Evolutionary conservation across 2,797 vertebrate genomes (phyloP).

Genomic region (Loriculus beryllinus): DNA sequence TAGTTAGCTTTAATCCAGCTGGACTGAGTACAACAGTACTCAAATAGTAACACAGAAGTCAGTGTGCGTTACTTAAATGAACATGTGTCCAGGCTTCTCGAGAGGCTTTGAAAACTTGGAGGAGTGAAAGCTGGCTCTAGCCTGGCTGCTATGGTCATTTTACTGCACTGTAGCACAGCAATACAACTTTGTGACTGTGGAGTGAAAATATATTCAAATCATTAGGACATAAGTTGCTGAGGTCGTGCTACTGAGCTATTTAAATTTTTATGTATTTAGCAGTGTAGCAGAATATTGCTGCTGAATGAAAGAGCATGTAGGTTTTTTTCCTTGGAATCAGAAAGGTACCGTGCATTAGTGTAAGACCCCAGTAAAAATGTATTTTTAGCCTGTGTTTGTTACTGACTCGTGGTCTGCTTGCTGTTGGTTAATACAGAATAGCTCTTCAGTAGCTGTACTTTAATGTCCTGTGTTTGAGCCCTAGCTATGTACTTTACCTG

Average conservation of each 20-base stretch:
- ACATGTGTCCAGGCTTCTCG: neutral
- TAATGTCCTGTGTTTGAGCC: neutral
- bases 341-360: neutral
- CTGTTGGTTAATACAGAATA: neutral
- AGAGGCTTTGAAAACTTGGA: neutral
- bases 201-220: neutral
- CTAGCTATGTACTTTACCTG: neutral
- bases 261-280: neutral
- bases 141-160: neutral
- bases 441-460: neutral
- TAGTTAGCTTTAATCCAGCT: neutral
- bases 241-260: neutral
- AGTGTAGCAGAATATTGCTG: neutral
- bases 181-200: neutral
- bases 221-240: neutral
- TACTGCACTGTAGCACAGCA: fast-evolving
- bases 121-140: neutral
- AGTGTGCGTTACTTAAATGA: neutral
- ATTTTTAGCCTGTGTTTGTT: neutral
- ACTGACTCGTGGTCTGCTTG: neutral
- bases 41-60: neutral
- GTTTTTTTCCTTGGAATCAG: neutral
- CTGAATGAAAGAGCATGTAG: neutral
- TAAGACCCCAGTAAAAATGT: neutral
- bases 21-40: neutral